Conservation (phyloP, 1,140 invertebrate species). For the Bombus breviceps region DNA sequence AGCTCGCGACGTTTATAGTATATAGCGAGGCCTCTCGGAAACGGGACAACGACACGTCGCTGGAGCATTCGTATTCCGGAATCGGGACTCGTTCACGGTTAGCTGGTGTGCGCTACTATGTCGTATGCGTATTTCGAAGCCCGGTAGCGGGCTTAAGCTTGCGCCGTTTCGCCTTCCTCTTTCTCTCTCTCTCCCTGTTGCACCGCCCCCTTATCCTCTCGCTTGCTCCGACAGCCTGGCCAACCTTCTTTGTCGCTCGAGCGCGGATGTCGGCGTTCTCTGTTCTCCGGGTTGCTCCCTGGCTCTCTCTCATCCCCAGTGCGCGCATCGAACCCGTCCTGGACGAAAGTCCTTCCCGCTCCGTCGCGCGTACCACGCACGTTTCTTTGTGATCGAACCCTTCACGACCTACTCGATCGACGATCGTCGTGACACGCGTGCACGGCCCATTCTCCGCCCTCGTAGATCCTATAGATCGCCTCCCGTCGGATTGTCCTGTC, state of each 20-base stretch:
- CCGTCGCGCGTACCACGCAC: conserved; percentile 59
- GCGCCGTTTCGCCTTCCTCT: conserved; percentile 66
- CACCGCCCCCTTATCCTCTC: conserved; percentile 44
- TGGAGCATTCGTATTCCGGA: conserved; percentile 23
- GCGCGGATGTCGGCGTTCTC: conserved; percentile 39
- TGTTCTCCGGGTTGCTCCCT: conserved; percentile 63
- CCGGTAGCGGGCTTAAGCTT: conserved; percentile 70
- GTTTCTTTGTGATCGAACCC: conserved; percentile 25
- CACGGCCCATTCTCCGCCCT: neutral
- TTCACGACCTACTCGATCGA: neutral
- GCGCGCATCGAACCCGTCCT: conserved; percentile 79
- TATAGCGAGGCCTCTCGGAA: neutral
- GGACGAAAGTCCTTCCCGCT: conserved; percentile 78
- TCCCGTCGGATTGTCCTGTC: neutral
- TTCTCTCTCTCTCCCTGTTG: conserved; percentile 24
- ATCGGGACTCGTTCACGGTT: conserved; percentile 38
- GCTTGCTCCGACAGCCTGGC: conserved; percentile 26
- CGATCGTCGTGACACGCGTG: conserved; percentile 27
- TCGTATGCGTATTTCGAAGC: conserved; percentile 67
- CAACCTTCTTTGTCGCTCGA: conserved; percentile 26
- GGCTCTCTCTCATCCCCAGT: conserved; percentile 75
- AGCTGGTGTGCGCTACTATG: conserved; percentile 42
- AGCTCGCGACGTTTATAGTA: neutral
- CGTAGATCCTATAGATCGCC: neutral
- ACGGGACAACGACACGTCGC: neutral